Percentiles rank a stretch among this genome's conserved stretches.
These are phyloP conservation scores for Phyllostomus discolor DNA, from an alignment of 2,113 vertebrate genomes.

Conservation along the genomic window DNA sequence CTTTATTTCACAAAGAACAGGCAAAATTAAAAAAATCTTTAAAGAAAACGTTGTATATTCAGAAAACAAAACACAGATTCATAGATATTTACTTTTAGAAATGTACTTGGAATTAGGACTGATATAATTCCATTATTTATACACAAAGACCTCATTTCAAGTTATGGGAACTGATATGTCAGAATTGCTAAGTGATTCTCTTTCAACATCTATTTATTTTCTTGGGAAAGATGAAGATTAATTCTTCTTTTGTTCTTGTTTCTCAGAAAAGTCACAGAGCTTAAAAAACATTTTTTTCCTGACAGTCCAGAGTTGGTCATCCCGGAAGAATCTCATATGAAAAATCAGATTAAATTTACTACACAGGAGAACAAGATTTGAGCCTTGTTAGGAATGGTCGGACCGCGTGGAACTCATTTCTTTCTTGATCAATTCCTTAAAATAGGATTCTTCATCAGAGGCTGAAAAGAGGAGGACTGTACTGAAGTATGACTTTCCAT, in stretches of 20 bases:
- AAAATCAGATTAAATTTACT: conserved; percentile 84
- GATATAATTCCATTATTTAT: conserved; percentile 71
- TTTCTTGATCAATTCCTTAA: conserved; percentile 97
- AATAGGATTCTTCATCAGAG: conserved; percentile 98
- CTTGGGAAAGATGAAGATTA: conserved; percentile 79
- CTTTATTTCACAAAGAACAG: conserved; percentile 79
- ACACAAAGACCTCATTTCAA: conserved; percentile 75
- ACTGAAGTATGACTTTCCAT: conserved; percentile 97
- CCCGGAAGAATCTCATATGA: conserved; percentile 83
- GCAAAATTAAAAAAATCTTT: conserved; percentile 69
- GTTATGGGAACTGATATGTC: conserved; percentile 65
- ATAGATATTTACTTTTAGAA: conserved; percentile 56
- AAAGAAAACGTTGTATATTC: conserved; percentile 55
- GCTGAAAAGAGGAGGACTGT: conserved; percentile 98
- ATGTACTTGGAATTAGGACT: conserved; percentile 74
- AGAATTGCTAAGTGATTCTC: conserved; percentile 75
- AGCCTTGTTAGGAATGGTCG: conserved; percentile 85
- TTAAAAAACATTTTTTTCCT: conserved; percentile 67
- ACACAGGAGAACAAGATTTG: conserved; percentile 83
- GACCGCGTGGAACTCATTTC: conserved; percentile 85
- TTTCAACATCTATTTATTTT: conserved; percentile 80
- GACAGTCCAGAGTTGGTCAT: conserved; percentile 82
- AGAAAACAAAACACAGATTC: conserved; percentile 69
- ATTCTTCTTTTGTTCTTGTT: conserved; percentile 78
- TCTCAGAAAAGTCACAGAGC: conserved; percentile 81